Conservation (phyloP, 2,888 invertebrate genomes). For the Agrochola lota region DNA sequence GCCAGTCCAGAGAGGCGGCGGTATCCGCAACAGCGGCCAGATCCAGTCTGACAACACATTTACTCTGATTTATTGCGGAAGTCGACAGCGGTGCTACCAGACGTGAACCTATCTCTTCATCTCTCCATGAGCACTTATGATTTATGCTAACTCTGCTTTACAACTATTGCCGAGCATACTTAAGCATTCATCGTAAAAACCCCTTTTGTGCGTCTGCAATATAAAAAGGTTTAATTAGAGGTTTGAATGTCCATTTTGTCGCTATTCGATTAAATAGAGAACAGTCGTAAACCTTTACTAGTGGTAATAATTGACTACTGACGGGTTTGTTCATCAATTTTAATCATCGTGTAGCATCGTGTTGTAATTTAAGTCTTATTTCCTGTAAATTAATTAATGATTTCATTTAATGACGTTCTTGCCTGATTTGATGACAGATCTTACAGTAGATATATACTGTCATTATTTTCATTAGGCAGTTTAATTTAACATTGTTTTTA, state of each 20-base stretch:
- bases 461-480: background rate
- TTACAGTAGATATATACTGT: background rate
- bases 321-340: constrained; percentile 8
- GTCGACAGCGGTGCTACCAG: constrained; percentile 51
- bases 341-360: background rate
- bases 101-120: constrained; percentile 65
- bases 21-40: constrained; percentile 38
- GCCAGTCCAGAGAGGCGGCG: constrained; percentile 9
- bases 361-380: constrained; percentile 10
- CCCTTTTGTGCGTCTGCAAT: background rate
- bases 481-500: background rate
- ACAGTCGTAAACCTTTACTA: constrained; percentile 30
- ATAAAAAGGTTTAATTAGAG: constrained; percentile 12
- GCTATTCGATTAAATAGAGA: constrained; percentile 1
- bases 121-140: constrained; percentile 47
- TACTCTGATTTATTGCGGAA: constrained; percentile 73
- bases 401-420: constrained; percentile 10
- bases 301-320: constrained; percentile 21
- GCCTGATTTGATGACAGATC: background rate
- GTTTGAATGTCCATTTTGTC: constrained; percentile 2
- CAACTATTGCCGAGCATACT: constrained; percentile 7
- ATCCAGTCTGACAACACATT: constrained; percentile 59
- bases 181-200: constrained; percentile 1
- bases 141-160: constrained; percentile 32
- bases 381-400: constrained; percentile 1